phyloP scores from a whole-genome alignment of 2,797 vertebrate genomes.

The Pteronotus mesoamericanus region DNA sequence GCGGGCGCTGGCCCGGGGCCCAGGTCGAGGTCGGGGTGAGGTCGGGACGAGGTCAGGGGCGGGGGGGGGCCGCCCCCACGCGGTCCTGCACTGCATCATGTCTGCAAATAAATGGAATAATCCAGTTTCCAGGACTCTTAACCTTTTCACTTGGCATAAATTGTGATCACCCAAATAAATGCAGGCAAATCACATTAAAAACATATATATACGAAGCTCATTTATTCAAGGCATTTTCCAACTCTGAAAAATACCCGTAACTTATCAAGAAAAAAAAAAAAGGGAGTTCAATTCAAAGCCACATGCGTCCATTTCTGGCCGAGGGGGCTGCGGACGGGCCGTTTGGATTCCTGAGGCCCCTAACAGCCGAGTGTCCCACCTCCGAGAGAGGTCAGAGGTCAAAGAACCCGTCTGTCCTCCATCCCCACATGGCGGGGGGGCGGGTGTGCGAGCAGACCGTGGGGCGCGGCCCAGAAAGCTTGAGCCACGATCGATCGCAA shows the following conservation, averaged over 20 bases:
- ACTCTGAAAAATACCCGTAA: slow-evolving; percentile 64
- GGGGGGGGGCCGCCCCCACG: slow-evolving; percentile 48
- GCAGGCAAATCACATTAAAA: slow-evolving; percentile 77
- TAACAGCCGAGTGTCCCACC: background rate
- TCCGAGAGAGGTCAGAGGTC: slow-evolving; percentile 59
- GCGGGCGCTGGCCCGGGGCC: background rate
- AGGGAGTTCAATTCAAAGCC: background rate
- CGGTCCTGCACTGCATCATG: slow-evolving; percentile 77
- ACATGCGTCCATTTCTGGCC: background rate
- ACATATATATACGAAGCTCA: slow-evolving; percentile 65
- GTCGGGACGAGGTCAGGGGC: slow-evolving; percentile 76
- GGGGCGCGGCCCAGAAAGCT: background rate
- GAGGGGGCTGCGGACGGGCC: rapidly evolving
- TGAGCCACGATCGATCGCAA: slow-evolving; percentile 74
- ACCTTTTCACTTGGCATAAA: slow-evolving; percentile 80
- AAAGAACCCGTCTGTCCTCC: background rate
- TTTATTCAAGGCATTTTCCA: slow-evolving; percentile 66
- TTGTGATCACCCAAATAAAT: slow-evolving; percentile 75
- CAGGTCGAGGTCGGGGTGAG: background rate
- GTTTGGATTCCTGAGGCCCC: background rate
- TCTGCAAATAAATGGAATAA: slow-evolving; percentile 72
- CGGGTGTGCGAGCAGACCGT: background rate
- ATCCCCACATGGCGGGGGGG: background rate
- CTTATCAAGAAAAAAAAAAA: rapidly evolving
- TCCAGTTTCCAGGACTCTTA: slow-evolving; percentile 71